phyloP scores from a whole-genome alignment of 2,888 invertebrate species.

The Tenthredo notha region DNA sequence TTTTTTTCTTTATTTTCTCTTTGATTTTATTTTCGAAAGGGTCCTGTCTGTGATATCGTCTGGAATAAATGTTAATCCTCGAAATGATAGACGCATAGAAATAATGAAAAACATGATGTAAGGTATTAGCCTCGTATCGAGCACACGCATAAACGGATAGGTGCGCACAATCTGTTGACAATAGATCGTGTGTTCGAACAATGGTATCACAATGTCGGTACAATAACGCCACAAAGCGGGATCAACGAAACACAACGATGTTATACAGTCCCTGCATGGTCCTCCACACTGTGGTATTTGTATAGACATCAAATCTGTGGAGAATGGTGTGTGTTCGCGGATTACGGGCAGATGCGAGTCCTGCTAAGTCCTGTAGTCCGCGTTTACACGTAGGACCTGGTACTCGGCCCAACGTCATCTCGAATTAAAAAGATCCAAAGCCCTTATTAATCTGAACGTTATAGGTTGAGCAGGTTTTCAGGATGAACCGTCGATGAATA shows the following conservation, averaged over 20 bases:
- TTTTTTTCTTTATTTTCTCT: too few species aligned
- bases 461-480: constrained; percentile 26
- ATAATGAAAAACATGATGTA: constrained; percentile 60
- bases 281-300: background rate
- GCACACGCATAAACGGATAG: constrained; percentile 55
- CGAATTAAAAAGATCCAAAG: constrained; percentile 39
- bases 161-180: constrained; percentile 73
- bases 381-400: background rate
- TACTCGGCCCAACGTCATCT: constrained; percentile 18
- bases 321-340: constrained; percentile 35
- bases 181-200: constrained; percentile 70
- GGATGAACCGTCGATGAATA: constrained; percentile 40
- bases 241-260: constrained; percentile 70
- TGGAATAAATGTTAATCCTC: constrained; percentile 66
- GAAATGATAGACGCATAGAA: constrained; percentile 64
- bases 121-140: constrained; percentile 38
- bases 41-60: constrained; percentile 13
- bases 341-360: constrained; percentile 48
- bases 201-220: constrained; percentile 62
- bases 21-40: too few species aligned
- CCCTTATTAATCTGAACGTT: constrained; percentile 16
- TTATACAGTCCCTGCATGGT: background rate
- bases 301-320: background rate
- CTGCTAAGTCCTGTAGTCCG: background rate
- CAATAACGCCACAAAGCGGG: constrained; percentile 74